Base-by-base conservation (phyloP, 2,888 invertebrate species). In the Pachycephus smyrnensis region DNA sequence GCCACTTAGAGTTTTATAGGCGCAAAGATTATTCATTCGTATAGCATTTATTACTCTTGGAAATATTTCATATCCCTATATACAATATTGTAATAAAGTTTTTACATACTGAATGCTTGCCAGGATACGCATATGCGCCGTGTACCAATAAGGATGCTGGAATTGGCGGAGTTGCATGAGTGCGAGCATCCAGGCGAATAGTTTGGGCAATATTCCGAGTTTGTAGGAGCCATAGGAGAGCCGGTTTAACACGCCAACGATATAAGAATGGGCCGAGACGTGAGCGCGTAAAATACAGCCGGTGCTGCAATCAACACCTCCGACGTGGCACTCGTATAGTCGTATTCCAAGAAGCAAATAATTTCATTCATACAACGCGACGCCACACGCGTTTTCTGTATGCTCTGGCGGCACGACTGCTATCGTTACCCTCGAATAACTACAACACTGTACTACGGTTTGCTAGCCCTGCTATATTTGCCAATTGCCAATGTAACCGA, bases 311-410 rank as follows among this genome's bases (percentile, higher is more conserved):
- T 90, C 90, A 90, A 90, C 90, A 89, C 82, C 85, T 86, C 77
- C 69, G 69, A 76, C 69, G 75, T 73, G 79, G 68, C 73, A 35
- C 73, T 36, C 79, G 73, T 81, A 77, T 81, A 69, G 74, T 80
- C 76, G 88, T 88, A 88, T 91, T 91, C 90, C 89, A 86, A 88
- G 90, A 90, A 91, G 90, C 88, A 87, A 89, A 90, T 90, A 89
- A 91, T 91, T 91, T 89, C 90, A 89, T 90, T 90, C 90, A 87
- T 91, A 89, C 90, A 90, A 89, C 87, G 85, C 85, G 85, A 83
- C 87, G 85, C 86, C 86, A 85, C 85, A 85, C 81, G 84, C 77
- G 79, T 83, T 83, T 84, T 81, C 88, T 82, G 85, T 88, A 88
- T 85, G 89, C 87, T 82, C 84, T 86, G 84, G 81, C 80, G 89